Conservation (phyloP, 2,797 vertebrate genomes). For the Parauchenoglanis punctatus region DNA sequence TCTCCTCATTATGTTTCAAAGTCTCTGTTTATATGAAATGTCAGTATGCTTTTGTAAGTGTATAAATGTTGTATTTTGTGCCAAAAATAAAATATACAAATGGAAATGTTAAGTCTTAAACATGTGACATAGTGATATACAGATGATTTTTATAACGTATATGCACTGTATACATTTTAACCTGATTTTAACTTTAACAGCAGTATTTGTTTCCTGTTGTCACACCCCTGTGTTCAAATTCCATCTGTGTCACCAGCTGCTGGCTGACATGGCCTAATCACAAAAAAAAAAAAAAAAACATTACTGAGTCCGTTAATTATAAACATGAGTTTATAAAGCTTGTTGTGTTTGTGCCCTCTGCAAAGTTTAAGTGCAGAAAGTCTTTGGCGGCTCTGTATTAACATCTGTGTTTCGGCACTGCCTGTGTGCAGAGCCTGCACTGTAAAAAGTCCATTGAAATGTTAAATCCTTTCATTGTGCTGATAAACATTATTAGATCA, state of each 20-base stretch:
- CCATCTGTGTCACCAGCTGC: neutral
- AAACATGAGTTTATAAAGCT: constrained; percentile 3
- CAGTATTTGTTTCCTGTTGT: neutral
- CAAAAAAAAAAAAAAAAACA: neutral
- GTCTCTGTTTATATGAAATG: neutral
- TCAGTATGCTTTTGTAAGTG: neutral
- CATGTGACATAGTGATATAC: neutral
- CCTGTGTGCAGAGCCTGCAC: neutral
- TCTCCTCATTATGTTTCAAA: neutral
- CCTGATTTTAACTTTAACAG: neutral
- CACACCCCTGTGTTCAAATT: constrained; percentile 4
- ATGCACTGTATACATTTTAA: neutral
- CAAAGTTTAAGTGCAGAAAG: neutral
- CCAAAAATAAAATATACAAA: neutral
- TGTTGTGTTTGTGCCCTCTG: neutral
- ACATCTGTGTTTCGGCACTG: neutral
- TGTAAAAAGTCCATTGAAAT: neutral
- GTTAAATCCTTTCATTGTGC: neutral
- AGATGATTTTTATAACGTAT: neutral
- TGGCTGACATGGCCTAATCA: constrained; percentile 9
- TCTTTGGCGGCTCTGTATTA: neutral
- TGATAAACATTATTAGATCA: neutral
- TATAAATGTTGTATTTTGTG: neutral
- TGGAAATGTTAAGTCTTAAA: neutral
- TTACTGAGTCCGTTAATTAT: constrained; percentile 20